Percentiles rank a stretch among this genome's conserved stretches.
Evolutionary conservation across 2,797 vertebrate species (phyloP).

Genomic region (Nannoperca obscura): DNA sequence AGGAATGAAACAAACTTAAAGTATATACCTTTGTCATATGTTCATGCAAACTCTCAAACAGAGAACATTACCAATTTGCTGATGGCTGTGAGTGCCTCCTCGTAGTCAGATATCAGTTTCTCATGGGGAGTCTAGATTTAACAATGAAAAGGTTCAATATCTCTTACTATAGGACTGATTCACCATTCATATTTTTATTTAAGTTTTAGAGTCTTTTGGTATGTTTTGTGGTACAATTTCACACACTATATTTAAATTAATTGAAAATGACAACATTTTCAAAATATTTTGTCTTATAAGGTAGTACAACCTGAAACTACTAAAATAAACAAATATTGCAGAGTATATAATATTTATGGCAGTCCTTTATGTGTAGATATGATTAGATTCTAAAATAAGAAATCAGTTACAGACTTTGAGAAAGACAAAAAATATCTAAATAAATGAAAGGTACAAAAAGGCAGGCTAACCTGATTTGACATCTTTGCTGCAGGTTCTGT

Average conservation of each 20-base stretch:
- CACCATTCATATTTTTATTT: background rate
- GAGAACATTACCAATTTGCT: constrained; percentile 82
- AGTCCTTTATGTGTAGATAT: background rate
- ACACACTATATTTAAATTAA: background rate
- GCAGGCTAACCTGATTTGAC: background rate
- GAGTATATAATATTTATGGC: background rate
- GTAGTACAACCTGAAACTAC: background rate
- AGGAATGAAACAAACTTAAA: background rate
- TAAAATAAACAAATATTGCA: background rate
- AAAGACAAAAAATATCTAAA: constrained; percentile 1
- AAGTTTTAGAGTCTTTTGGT: background rate
- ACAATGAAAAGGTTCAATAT: constrained; percentile 22
- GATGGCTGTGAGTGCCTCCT: constrained; percentile 82
- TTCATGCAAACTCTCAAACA: background rate
- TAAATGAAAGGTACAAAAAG: constrained; percentile 8
- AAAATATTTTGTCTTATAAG: background rate
- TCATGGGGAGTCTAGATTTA: constrained; percentile 71
- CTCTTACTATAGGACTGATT: background rate
- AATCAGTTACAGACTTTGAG: background rate
- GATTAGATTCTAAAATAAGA: background rate
- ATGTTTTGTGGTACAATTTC: background rate
- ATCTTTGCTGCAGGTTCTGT: constrained; percentile 39
- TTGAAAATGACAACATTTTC: background rate
- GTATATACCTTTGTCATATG: background rate
- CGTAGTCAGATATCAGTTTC: constrained; percentile 83